Percentiles rank a stretch among this genome's conserved stretches.
phyloP scores from a whole-genome alignment of 1,140 invertebrate species.

The Laupala kohalensis region DNA sequence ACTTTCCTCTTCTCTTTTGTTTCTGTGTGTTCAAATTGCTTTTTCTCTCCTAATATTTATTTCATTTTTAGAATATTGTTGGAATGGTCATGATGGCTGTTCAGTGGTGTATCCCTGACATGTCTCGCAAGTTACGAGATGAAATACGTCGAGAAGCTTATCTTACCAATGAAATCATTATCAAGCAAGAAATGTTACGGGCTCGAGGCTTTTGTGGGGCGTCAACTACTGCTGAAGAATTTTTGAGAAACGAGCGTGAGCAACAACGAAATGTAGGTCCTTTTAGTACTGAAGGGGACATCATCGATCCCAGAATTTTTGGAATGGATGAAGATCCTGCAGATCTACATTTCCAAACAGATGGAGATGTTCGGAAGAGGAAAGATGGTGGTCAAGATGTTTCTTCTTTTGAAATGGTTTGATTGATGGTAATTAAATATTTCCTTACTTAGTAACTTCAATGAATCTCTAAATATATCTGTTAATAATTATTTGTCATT shows the following conservation, averaged over 20 bases:
- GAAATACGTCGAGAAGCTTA: conserved; percentile 74
- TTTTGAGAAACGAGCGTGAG: not conserved
- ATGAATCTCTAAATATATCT: no score
- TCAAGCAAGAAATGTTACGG: conserved; percentile 47
- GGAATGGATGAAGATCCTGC: not conserved
- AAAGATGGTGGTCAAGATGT: not conserved
- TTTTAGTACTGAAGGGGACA: not conserved
- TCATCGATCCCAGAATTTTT: not conserved
- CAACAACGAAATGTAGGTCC: not conserved
- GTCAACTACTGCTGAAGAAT: not conserved
- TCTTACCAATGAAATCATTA: conserved; percentile 81
- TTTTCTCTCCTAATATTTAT: not conserved
- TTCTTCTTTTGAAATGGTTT: not conserved
- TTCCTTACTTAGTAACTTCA: no score
- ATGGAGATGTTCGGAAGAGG: not conserved
- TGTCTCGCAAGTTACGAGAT: conserved; percentile 58
- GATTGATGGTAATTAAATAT: no score
- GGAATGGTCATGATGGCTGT: conserved; percentile 70
- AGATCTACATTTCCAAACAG: not conserved
- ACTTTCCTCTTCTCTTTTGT: no score
- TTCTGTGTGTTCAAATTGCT: no score
- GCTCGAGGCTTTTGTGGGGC: not conserved
- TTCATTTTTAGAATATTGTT: conserved; percentile 58
- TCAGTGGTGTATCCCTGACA: conserved; percentile 76
- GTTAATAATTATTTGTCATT: no score